A percentile compares a stretch with the other conserved stretches of the same genome.
phyloP scores from a whole-genome alignment of 2,113 vertebrate species.

The Parus major region DNA sequence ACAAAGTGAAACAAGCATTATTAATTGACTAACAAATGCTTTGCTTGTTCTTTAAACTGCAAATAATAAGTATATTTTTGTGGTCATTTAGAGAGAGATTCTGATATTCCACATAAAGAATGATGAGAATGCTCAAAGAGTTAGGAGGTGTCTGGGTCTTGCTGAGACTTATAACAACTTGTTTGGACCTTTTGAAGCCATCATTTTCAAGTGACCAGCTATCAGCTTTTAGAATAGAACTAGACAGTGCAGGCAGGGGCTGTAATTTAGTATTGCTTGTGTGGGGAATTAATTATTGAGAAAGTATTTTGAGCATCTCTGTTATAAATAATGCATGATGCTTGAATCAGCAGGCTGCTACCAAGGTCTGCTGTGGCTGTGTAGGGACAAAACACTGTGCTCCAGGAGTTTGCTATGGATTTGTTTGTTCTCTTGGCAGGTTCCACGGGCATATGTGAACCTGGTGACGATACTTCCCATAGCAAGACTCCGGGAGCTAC shows the following conservation, averaged over 20 bases:
- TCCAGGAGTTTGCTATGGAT: neutral
- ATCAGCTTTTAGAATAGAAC: neutral
- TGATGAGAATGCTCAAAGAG: neutral
- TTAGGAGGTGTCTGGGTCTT: neutral
- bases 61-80: neutral
- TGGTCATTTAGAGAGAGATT: neutral
- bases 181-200: neutral
- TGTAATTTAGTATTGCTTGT: neutral
- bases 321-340: neutral
- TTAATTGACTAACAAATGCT: neutral
- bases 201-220: neutral
- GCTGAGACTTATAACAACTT: neutral
- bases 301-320: neutral
- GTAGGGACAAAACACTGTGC: neutral
- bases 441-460: conserved; percentile 78
- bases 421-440: conserved; percentile 53
- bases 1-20: neutral
- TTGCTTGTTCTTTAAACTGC: neutral
- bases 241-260: neutral
- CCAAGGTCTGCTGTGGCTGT: neutral
- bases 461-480: conserved; percentile 63
- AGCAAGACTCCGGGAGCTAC: conserved; percentile 54
- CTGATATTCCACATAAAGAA: neutral
- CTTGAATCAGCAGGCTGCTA: neutral
- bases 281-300: neutral